A percentile compares a stretch with the other conserved stretches of the same genome.
Evolutionary conservation across 2,797 vertebrate species (phyloP).

Genomic region (Gallirallus australis): DNA sequence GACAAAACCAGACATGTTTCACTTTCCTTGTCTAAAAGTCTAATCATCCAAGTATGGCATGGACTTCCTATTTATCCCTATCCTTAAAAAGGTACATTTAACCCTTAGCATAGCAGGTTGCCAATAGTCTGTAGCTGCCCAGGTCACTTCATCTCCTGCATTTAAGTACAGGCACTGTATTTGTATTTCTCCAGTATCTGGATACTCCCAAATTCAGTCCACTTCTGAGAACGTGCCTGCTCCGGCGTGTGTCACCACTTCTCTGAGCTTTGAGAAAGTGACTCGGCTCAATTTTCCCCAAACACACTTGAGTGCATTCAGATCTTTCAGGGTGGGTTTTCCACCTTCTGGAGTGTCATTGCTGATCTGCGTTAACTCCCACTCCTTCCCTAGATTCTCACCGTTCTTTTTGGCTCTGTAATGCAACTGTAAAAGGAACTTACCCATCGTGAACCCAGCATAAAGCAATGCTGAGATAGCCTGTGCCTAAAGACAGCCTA

Average conservation of each 20-base stretch:
- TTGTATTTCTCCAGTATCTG: neutral
- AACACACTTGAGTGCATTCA: neutral
- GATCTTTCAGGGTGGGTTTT: conserved; percentile 1
- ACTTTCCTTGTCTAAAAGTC: neutral
- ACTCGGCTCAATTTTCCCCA: neutral
- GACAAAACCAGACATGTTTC: neutral
- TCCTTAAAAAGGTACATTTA: neutral
- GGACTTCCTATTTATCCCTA: neutral
- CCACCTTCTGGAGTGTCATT: conserved; percentile 33
- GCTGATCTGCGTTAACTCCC: neutral
- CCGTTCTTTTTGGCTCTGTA: neutral
- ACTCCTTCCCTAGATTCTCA: conserved; percentile 29
- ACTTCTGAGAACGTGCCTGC: neutral
- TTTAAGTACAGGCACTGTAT: neutral
- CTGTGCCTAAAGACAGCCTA: neutral
- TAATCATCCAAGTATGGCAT: neutral
- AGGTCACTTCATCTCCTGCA: neutral
- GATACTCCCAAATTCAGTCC: neutral
- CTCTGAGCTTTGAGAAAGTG: neutral
- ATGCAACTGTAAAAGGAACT: neutral
- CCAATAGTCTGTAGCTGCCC: neutral
- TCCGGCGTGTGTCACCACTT: neutral
- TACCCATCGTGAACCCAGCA: neutral
- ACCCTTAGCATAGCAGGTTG: neutral
- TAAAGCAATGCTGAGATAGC: neutral